Evolutionary conservation across 2,113 vertebrate species (phyloP).

Genomic region (Excalfactoria chinensis): DNA sequence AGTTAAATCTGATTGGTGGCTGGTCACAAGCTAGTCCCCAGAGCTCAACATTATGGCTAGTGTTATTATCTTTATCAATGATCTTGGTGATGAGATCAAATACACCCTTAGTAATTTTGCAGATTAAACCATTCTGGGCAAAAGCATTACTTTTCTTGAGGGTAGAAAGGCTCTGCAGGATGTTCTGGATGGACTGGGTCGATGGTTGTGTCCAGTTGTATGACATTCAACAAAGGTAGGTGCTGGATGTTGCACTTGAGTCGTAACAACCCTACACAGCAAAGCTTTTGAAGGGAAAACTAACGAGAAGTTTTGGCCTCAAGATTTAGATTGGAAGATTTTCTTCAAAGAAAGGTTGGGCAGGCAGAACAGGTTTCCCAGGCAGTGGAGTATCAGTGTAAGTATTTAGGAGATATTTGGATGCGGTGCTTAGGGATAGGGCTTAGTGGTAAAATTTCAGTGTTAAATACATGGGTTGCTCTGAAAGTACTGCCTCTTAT

Average conservation of each 20-base stretch:
- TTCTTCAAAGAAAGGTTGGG: not conserved
- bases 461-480: not conserved
- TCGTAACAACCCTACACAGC: not conserved
- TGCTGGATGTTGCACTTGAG: not conserved
- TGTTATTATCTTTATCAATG: not conserved
- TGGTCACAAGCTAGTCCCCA: not conserved
- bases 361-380: not conserved
- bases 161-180: not conserved
- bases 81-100: not conserved
- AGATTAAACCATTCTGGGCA: not conserved
- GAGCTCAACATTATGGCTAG: not conserved
- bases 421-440: not conserved
- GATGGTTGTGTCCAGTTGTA: not conserved
- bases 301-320: not conserved
- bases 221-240: not conserved
- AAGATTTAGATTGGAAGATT: not conserved
- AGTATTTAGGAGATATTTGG: not conserved
- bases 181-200: not conserved
- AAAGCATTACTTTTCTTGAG: not conserved
- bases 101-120: not conserved
- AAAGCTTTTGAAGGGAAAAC: not conserved
- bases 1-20: not conserved
- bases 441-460: not conserved
- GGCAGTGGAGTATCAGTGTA: not conserved
- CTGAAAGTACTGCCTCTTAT: too few relatives aligned